Percentiles rank a stretch among this genome's conserved stretches.
These are phyloP conservation scores for Drosophila tripunctata DNA, from an alignment of 2,888 invertebrate genomes.

Conservation along the genomic window DNA sequence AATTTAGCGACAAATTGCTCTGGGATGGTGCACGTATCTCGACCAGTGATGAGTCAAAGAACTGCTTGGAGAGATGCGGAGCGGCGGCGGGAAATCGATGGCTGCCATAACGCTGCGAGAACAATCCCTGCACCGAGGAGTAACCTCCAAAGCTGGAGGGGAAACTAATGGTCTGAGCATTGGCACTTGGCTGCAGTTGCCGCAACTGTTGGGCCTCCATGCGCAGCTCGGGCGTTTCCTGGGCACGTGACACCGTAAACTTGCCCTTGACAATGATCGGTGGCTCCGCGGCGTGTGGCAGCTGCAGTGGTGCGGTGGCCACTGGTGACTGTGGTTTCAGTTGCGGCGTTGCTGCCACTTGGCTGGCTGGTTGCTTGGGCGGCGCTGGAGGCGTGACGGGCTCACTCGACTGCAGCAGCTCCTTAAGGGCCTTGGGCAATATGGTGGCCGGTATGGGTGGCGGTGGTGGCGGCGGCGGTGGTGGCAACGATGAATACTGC, in stretches of 20 bases:
- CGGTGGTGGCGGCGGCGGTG: conserved; percentile 75
- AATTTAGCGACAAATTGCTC: conserved; percentile 80
- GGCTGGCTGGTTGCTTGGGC: neutral
- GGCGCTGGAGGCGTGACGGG: neutral
- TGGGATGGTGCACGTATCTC: conserved; percentile 88
- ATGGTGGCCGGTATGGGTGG: conserved; percentile 83
- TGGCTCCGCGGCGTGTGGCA: conserved; percentile 46
- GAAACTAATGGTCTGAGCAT: conserved; percentile 89
- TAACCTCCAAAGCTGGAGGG: conserved; percentile 87
- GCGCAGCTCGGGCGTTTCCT: conserved; percentile 78
- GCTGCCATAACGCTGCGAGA: conserved; percentile 84
- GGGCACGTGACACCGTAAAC: conserved; percentile 86
- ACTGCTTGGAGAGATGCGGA: conserved; percentile 91
- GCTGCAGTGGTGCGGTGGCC: neutral
- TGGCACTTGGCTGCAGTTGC: conserved; percentile 74
- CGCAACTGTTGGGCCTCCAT: conserved; percentile 80
- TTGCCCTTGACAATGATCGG: conserved; percentile 84
- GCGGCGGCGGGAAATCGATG: conserved; percentile 60
- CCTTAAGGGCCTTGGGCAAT: conserved; percentile 80
- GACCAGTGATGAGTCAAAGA: conserved; percentile 92
- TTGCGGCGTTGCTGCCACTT: neutral
- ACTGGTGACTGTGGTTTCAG: neutral
- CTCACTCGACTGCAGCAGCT: conserved; percentile 71
- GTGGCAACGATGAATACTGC: conserved; percentile 61
- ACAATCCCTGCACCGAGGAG: conserved; percentile 87